Evolutionary conservation across 2,888 invertebrate species (phyloP).

Genomic region (Carcina quercana): DNA sequence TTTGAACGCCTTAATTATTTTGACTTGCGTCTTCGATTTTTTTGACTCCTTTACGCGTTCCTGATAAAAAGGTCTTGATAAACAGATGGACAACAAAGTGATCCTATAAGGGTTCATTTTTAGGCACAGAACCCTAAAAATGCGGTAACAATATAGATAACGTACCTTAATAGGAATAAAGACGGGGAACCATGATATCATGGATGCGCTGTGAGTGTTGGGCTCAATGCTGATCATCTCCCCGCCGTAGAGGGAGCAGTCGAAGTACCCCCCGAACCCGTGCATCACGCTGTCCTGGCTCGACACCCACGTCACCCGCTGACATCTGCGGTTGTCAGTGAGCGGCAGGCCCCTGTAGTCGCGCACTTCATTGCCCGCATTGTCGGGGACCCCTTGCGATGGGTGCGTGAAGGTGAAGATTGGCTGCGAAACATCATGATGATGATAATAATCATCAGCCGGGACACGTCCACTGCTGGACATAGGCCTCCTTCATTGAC

Average conservation of each 20-base stretch:
- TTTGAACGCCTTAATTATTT: too few relatives aligned
- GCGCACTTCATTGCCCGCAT: conserved; percentile 77
- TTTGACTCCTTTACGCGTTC: too few relatives aligned
- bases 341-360: conserved; percentile 79
- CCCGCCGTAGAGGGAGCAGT: conserved; percentile 88
- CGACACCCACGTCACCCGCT: conserved; percentile 79
- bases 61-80: too few relatives aligned
- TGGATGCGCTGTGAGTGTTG: conserved; percentile 88
- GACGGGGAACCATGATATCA: conserved; percentile 99
- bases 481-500: too few relatives aligned
- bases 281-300: conserved; percentile 87
- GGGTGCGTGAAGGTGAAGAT: conserved; percentile 95
- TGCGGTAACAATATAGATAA: too few relatives aligned
- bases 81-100: too few relatives aligned
- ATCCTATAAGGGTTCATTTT: too few relatives aligned
- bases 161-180: conserved; percentile 91
- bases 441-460: too few relatives aligned
- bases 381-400: conserved; percentile 79
- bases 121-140: too few relatives aligned
- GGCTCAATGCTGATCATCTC: conserved; percentile 93
- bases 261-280: conserved; percentile 97
- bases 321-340: conserved; percentile 86
- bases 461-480: too few relatives aligned
- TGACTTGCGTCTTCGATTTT: too few relatives aligned
- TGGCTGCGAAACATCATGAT: conserved; percentile 65